Evolutionary conservation across 2,888 invertebrate genomes (phyloP).

Genomic region (Caenorhabditis zanzibari): DNA sequence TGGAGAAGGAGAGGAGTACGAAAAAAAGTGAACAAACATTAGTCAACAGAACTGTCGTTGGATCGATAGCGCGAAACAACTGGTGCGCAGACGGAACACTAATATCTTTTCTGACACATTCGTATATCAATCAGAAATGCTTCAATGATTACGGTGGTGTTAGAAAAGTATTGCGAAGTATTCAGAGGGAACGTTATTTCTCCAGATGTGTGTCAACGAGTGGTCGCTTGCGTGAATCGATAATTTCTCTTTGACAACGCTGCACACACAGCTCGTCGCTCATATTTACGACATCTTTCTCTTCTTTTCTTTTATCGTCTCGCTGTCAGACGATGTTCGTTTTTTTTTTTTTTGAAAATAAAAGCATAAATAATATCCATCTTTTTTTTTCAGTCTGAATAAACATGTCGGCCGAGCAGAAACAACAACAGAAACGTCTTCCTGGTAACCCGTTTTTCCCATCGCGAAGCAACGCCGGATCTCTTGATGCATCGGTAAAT

Average conservation of each 20-base stretch:
- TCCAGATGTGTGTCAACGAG: conserved; percentile 35
- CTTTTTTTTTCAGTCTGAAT: neutral
- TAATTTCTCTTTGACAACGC: conserved; percentile 17
- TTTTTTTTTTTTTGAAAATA: neutral
- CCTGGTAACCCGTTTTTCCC: conserved; percentile 62
- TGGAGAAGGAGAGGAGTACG: neutral
- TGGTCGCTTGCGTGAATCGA: conserved; percentile 34
- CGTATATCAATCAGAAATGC: conserved; percentile 13
- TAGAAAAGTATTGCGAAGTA: neutral
- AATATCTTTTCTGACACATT: conserved; percentile 2
- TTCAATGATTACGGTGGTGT: conserved; percentile 6
- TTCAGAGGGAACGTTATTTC: neutral
- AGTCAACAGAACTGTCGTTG: neutral
- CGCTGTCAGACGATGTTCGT: neutral
- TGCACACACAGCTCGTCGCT: conserved; percentile 7
- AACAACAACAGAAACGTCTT: conserved; percentile 21
- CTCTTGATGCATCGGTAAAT: conserved; percentile 31
- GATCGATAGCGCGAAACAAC: conserved; percentile 24
- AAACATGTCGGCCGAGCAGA: conserved; percentile 12
- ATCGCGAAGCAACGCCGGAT: conserved; percentile 39
- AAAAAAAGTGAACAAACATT: conserved; percentile 30
- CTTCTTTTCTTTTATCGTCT: neutral
- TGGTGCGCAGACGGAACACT: conserved; percentile 11
- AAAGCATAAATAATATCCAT: neutral
- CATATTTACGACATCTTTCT: neutral